Conservation (phyloP, 2,113 vertebrate species). For the Halcyon senegalensis region DNA sequence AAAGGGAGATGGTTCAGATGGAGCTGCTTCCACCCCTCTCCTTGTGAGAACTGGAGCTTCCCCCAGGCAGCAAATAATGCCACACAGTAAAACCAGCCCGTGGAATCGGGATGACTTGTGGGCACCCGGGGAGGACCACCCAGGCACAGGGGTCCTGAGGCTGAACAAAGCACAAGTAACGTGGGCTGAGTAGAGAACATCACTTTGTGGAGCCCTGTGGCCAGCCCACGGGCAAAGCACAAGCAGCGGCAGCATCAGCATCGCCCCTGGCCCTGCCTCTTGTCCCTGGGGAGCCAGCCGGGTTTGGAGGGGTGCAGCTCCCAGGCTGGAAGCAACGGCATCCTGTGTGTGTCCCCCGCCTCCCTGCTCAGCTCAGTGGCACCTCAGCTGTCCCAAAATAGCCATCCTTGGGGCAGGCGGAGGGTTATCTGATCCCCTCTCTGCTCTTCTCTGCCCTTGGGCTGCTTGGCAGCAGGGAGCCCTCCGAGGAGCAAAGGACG, state of each 20-base stretch:
- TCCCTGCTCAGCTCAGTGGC: neutral
- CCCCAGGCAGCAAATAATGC: neutral
- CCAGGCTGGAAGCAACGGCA: neutral
- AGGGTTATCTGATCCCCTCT: neutral
- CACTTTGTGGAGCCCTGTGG: fast-evolving
- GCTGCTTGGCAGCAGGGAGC: neutral
- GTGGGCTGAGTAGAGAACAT: fast-evolving
- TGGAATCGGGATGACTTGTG: neutral
- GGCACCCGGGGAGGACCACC: neutral
- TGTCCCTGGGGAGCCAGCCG: neutral
- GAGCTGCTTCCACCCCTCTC: neutral
- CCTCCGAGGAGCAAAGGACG: fast-evolving
- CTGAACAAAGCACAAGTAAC: fast-evolving
- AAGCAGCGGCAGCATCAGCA: neutral
- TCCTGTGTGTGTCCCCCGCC: too few relatives aligned
- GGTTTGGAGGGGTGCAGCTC: neutral
- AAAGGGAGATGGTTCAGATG: neutral
- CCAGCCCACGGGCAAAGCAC: neutral
- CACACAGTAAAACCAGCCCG: fast-evolving
- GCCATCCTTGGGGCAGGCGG: neutral
- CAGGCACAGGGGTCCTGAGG: neutral
- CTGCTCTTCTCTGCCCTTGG: constrained; percentile 39
- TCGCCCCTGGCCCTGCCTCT: fast-evolving
- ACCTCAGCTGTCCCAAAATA: neutral
- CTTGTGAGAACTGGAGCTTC: neutral